A percentile compares a stretch with the other conserved stretches of the same genome.
Evolutionary conservation across 2,888 invertebrate species (phyloP).

Genomic region (Julus scanicus): DNA sequence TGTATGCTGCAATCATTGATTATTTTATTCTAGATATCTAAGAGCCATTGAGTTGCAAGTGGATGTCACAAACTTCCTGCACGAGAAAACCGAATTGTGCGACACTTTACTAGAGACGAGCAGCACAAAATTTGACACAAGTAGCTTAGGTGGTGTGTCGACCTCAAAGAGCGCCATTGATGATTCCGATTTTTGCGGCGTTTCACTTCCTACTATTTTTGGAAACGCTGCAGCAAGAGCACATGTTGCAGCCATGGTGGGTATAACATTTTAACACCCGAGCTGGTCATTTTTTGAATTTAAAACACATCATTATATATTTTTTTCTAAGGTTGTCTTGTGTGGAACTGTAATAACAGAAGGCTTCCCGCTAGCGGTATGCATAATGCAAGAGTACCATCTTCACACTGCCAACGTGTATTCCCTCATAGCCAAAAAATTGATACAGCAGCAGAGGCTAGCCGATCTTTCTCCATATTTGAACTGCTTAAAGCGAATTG

Average conservation of each 20-base stretch:
- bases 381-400: constrained; percentile 48
- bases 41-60: constrained; percentile 52
- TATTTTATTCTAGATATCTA: constrained; percentile 49
- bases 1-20: no score
- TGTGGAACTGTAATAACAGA: constrained; percentile 24
- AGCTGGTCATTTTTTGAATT: background rate
- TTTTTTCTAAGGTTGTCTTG: constrained; percentile 41
- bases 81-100: background rate
- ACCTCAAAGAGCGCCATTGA: background rate
- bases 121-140: constrained; percentile 1
- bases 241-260: constrained; percentile 48
- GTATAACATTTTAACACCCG: background rate
- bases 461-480: constrained; percentile 27
- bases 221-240: constrained; percentile 49
- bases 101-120: background rate
- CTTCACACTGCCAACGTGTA: constrained; percentile 53
- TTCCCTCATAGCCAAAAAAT: constrained; percentile 37
- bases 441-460: constrained; percentile 44
- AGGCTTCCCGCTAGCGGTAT: constrained; percentile 48
- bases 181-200: background rate
- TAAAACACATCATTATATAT: background rate
- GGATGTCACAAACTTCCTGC: constrained; percentile 54
- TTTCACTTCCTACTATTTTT: constrained; percentile 47
- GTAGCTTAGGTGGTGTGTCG: background rate
- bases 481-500: constrained; percentile 32